phyloP scores from a whole-genome alignment of 2,888 invertebrate genomes.

The Melanophora roralis region DNA sequence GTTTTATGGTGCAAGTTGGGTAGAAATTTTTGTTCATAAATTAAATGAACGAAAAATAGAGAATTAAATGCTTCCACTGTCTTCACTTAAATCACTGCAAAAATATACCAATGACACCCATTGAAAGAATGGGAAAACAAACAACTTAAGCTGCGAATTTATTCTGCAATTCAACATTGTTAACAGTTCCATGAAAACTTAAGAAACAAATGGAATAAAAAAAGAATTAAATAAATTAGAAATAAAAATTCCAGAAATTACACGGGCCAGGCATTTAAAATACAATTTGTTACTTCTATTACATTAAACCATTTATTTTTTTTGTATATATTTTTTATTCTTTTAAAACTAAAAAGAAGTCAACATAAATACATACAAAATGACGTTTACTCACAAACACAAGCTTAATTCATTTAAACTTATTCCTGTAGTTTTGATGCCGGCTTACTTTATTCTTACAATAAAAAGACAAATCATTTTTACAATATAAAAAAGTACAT shows the following conservation, averaged over 20 bases:
- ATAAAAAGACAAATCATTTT: too few species aligned
- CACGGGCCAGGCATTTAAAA: constrained; percentile 54
- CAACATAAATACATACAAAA: not conserved
- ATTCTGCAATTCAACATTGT: constrained; percentile 25
- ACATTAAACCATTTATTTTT: constrained; percentile 42
- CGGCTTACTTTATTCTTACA: too few species aligned
- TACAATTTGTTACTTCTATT: constrained; percentile 37
- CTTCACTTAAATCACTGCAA: constrained; percentile 48
- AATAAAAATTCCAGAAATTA: constrained; percentile 48
- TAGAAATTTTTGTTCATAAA: not conserved
- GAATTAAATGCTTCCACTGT: constrained; percentile 33
- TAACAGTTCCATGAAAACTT: constrained; percentile 38
- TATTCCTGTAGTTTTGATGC: too few species aligned
- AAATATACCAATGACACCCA: constrained; percentile 41
- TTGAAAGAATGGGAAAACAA: constrained; percentile 24
- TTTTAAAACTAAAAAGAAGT: not conserved
- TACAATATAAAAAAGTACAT: too few species aligned
- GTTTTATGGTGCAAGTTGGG: not conserved
- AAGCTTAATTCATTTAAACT: too few species aligned
- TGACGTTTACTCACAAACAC: not conserved
- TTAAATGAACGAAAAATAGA: not conserved
- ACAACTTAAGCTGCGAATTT: constrained; percentile 27
- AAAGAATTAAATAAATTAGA: not conserved
- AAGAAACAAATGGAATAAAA: not conserved
- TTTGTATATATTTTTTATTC: not conserved